Evolutionary conservation across 2,888 invertebrate genomes (phyloP), one percentile per base, ranked within the genome.

Genomic region (Calameuta pallipes): DNA sequence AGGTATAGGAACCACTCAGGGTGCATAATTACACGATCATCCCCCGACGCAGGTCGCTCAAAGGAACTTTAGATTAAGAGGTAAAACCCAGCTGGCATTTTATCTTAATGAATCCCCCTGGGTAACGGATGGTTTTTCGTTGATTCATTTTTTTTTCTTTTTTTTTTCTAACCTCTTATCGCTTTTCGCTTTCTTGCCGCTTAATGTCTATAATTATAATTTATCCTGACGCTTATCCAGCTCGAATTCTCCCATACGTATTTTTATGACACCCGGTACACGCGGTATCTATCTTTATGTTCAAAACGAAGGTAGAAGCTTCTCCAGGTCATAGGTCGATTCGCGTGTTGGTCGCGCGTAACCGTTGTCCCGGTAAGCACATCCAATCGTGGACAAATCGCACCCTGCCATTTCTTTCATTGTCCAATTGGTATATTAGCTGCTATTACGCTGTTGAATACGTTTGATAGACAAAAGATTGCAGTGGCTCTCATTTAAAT

Each of bases 391-490:
- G 71, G 78, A 80, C 80, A 86, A 86, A 88, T 88, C 87, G 85
- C 84, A 82, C 82, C 79, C 77, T 79, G 86, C 84, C 86, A 84
- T 87, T 89, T 89, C 87, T 90, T 88, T 88, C 85, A 88, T 89
- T 89, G 89, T 87, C 85, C 90, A 89, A 90, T 90, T 90, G 90
- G 85, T 84, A 86, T 88, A 89, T 89, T 88, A 90, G 86, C 85
- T 85, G 87, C 87, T 87, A 89, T 89, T 89, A 89, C 86, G 84
- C 85, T 85, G 87, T 88, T 87, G 89, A 89, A 87, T 87, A 87
- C 87, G 86, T 89, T 89, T 87, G 89, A 90, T 89, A 89, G 90
- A 89, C 87, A 89, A 90, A 89, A 86, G 87, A 89, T 89, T 85
- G 85, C 88, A 90, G 89, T 82, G 90, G 87, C 81, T 89, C 89